Conservation (phyloP, 2,888 invertebrate species). For the Diogma glabrata region DNA sequence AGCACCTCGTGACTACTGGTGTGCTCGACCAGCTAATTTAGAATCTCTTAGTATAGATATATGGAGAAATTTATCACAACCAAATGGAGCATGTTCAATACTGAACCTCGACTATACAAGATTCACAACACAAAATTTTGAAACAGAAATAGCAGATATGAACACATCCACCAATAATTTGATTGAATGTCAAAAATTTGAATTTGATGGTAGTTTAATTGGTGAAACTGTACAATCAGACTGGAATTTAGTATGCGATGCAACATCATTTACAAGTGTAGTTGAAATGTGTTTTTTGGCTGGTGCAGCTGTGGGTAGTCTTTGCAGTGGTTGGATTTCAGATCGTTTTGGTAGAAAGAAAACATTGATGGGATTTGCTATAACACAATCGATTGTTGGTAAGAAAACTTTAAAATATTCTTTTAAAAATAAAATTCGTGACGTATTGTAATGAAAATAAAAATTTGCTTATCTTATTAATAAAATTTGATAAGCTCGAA, state of each 20-base stretch:
- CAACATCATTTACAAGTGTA: slow-evolving; percentile 40
- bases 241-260: slow-evolving; percentile 47
- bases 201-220: slow-evolving; percentile 32
- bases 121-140: slow-evolving; percentile 11
- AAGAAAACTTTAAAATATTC: too few species aligned
- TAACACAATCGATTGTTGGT: slow-evolving; percentile 44
- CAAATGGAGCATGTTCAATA: slow-evolving; percentile 37
- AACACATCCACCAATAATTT: slow-evolving; percentile 13
- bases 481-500: too few species aligned
- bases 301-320: slow-evolving; percentile 50
- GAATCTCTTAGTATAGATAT: slow-evolving; percentile 29
- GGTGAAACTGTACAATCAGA: slow-evolving; percentile 45
- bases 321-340: slow-evolving; percentile 52
- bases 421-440: too few species aligned
- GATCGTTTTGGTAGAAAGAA: slow-evolving; percentile 53
- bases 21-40: slow-evolving; percentile 39
- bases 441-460: too few species aligned
- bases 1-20: slow-evolving; percentile 43
- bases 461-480: too few species aligned
- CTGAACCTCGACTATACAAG: slow-evolving; percentile 25
- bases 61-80: slow-evolving; percentile 45
- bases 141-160: slow-evolving; percentile 4
- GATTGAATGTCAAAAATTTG: slow-evolving; percentile 33
- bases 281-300: slow-evolving; percentile 53
- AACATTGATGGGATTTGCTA: slow-evolving; percentile 45